phyloP scores from a whole-genome alignment of 1,140 invertebrate species.

The Heliothis subflexa region DNA sequence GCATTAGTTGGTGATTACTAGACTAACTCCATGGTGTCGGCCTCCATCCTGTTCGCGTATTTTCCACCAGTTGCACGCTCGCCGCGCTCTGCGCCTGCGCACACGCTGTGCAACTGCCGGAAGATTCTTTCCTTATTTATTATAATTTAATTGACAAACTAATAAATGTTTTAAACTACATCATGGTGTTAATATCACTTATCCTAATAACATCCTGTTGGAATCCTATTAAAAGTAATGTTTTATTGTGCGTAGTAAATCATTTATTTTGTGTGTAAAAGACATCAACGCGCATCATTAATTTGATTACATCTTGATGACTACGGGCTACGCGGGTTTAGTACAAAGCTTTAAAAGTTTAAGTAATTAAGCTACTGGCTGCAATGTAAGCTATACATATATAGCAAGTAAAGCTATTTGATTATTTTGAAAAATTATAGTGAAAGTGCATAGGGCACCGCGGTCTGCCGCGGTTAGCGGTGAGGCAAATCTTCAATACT shows the following conservation, averaged over 20 bases:
- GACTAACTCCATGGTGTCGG: conserved; percentile 76
- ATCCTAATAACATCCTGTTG: background rate
- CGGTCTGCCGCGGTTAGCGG: too few relatives aligned
- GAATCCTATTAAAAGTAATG: too few relatives aligned
- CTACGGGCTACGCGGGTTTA: background rate
- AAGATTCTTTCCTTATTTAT: conserved; percentile 74
- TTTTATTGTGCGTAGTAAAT: too few relatives aligned
- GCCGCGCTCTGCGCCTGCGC: conserved; percentile 57
- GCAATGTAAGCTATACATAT: too few relatives aligned
- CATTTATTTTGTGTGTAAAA: background rate
- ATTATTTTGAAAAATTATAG: too few relatives aligned
- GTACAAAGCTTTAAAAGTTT: too few relatives aligned
- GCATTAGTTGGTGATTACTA: conserved; percentile 67
- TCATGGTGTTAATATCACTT: background rate
- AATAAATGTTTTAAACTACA: conserved; percentile 68
- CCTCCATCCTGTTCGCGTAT: conserved; percentile 72
- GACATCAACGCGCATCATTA: conserved; percentile 17
- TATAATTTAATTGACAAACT: conserved; percentile 65
- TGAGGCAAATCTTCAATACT: too few relatives aligned
- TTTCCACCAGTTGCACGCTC: conserved; percentile 82
- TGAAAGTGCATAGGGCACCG: too few relatives aligned
- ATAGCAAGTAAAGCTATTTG: too few relatives aligned
- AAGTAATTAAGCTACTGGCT: too few relatives aligned
- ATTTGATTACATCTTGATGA: background rate
- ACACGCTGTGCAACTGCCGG: conserved; percentile 78